Base-by-base conservation (phyloP, 2,113 vertebrate genomes). In the Tachysurus vachellii region DNA sequence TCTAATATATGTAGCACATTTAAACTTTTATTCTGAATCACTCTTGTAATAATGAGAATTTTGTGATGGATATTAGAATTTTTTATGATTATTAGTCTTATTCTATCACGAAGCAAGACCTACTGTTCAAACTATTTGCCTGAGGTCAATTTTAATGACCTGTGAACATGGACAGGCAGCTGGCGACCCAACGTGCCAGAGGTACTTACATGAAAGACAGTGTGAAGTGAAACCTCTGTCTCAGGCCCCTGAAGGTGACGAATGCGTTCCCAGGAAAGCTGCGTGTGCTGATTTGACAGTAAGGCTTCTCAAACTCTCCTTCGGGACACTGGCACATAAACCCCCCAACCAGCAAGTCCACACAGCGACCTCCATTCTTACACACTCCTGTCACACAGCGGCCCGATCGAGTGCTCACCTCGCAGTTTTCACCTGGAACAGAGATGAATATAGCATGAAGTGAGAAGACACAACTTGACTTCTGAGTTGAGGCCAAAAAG, bases 171-270 rank as follows among this genome's bases (percentile, higher is more conserved):
- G 42, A 75, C 26, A 44, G 44, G 12, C 71, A 75, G 53, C 28
- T 57, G 17, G 53, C 77, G 17, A 11, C 16, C 10, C 47, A 54
- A 19, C 12, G 28, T 21, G 3, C 26, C 5, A 21, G 44, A n/a
- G 5, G 2, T 77, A 95, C 97, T 97, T 91, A 99, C 98, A 93
- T 97, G 90, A 99, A 96, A 87, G 96, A 94, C 3, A 99, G 91
- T 62, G 97, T 97, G 94, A 99, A 98, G 94, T 98, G 98, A 92
- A 99, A 99, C 88, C 98, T 96, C 86, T 99, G 98, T 59, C 96
- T 94, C 80, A 99, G 95, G 68, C 98, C 98, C 8, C 96, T 95
- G 91, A 99, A 99, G 89, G 98, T 99, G 94, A 99, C 70, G 90
- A 99, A 99, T 91, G 98, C 98, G 57, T 89, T 95, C 0, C 96